phyloP scores from a whole-genome alignment of 2,888 invertebrate genomes.

The Limnephilus rhombicus region DNA sequence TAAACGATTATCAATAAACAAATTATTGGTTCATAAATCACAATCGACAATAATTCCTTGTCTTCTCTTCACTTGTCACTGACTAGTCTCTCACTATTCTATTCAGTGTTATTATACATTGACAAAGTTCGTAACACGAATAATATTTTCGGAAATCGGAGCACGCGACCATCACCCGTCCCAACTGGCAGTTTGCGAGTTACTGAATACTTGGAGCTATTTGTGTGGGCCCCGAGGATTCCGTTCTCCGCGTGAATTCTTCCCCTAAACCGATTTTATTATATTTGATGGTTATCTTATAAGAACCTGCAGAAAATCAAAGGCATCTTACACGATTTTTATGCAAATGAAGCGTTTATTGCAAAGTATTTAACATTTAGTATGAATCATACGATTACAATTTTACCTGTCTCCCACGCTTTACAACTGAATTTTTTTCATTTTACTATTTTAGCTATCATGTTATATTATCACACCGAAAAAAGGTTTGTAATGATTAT shows the following conservation, averaged over 20 bases:
- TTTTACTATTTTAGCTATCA: background rate
- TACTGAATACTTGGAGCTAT: constrained; percentile 57
- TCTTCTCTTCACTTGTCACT: constrained; percentile 47
- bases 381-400: background rate
- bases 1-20: background rate
- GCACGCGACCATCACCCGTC: constrained; percentile 35
- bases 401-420: background rate
- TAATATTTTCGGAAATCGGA: background rate
- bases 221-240: constrained; percentile 46
- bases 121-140: constrained; percentile 25
- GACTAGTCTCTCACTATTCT: background rate
- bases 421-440: background rate
- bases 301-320: background rate
- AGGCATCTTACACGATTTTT: background rate
- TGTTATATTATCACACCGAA: no score
- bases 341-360: background rate
- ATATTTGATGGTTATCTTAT: background rate
- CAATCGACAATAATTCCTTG: constrained; percentile 27
- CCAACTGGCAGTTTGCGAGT: constrained; percentile 42
- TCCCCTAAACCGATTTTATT: constrained; percentile 26
- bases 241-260: constrained; percentile 51
- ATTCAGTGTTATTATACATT: constrained; percentile 4
- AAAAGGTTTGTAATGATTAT: no score
- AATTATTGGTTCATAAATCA: constrained; percentile 29
- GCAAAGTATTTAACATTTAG: background rate